These are phyloP conservation scores for Sarcophilus harrisii DNA, from an alignment of 2,797 vertebrate genomes.

Conservation along the genomic window DNA sequence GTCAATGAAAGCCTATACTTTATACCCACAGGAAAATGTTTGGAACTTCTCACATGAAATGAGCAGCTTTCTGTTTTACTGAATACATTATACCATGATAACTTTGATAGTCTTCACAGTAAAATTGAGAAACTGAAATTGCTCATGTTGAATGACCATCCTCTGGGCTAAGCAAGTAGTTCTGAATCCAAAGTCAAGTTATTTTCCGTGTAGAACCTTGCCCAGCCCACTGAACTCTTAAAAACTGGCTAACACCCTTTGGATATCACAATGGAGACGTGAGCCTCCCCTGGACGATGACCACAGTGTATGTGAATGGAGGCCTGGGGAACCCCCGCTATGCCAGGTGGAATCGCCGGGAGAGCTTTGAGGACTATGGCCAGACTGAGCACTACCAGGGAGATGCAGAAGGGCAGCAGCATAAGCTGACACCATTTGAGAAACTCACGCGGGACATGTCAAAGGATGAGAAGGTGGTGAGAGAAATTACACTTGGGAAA, in stretches of 20 bases:
- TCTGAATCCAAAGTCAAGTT: neutral
- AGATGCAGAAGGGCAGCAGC: slow-evolving; percentile 86
- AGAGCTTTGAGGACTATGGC: slow-evolving; percentile 89
- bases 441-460: slow-evolving; percentile 95
- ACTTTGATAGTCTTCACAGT: neutral
- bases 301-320: slow-evolving; percentile 90
- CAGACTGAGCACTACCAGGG: slow-evolving; percentile 79
- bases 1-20: neutral
- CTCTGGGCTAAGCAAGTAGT: neutral
- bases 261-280: slow-evolving; percentile 73
- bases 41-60: neutral
- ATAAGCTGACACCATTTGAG: slow-evolving; percentile 92
- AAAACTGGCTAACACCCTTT: neutral
- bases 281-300: slow-evolving; percentile 89
- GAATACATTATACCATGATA: neutral
- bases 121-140: neutral
- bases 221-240: neutral
- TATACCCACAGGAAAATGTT: neutral
- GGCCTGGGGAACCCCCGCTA: slow-evolving; percentile 84
- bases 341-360: slow-evolving; percentile 88
- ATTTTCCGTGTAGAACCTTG: neutral
- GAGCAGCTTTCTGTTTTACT: rapidly evolving
- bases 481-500: slow-evolving; percentile 94
- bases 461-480: slow-evolving; percentile 95
- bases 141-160: neutral